These are phyloP conservation scores for Chamaetylas fuelleborni DNA, from an alignment of 2,113 vertebrate genomes.

Conservation along the genomic window DNA sequence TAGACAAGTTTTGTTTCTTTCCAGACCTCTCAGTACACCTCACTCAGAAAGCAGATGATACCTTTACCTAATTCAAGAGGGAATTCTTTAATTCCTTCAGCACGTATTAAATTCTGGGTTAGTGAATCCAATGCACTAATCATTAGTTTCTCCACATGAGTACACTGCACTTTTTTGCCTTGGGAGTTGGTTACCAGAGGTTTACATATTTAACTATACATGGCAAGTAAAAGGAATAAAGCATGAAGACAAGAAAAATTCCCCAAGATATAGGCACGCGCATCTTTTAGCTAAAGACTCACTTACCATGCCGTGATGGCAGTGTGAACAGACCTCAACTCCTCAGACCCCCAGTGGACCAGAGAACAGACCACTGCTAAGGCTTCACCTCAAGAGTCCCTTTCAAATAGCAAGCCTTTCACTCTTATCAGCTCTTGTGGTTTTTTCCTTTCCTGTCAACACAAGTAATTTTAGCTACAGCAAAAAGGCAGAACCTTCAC, in stretches of 20 bases:
- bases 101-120: fast-evolving
- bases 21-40: neutral
- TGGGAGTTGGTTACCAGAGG: neutral
- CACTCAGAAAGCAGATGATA: neutral
- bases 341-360: neutral
- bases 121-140: neutral
- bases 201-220: neutral
- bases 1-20: neutral
- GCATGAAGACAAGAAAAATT: neutral
- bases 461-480: conserved; percentile 9
- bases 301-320: neutral
- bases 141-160: neutral
- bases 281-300: neutral
- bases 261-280: fast-evolving
- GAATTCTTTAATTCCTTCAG: neutral
- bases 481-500: neutral
- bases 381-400: neutral
- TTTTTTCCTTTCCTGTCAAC: conserved; percentile 9
- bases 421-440: neutral
- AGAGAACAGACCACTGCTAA: neutral
- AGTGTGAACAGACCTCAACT: neutral
- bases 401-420: neutral
- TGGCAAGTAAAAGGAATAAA: neutral
- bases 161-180: neutral
- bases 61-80: neutral